Evolutionary conservation across 2,797 vertebrate genomes (phyloP), one percentile per base, ranked within the genome.

Genomic region (Pelodytes ibericus): DNA sequence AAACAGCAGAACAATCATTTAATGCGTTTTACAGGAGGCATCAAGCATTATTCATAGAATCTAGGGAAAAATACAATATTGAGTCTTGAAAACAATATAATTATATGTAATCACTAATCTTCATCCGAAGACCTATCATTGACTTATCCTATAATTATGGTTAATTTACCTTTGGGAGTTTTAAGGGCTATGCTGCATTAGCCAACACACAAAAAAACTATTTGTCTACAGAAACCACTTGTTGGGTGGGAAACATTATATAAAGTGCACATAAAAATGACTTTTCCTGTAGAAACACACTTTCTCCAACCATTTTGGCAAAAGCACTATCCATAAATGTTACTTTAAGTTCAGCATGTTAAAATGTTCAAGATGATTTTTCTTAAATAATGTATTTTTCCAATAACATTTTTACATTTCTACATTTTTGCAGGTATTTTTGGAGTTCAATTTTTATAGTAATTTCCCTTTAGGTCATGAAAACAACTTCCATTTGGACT

Each of bases 71-170:
- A 56, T 41, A 25, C 2, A 58, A 29, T 65, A 30, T 58, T 29
- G n/a, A 65, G 25, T 36, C 8, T 58, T 30, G n/a, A 58, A 74
- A 66, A 47, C 49, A 44, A 39, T 39, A 22, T 59, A 74, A 74
- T 66, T 20, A 74, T 31, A 65, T 25, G 65, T 58, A 74, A 65
- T 69, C 41, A 68, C 64, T 13, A 39, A n/a, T 76, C 31, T 22
- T 26, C 25, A 62, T 53, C 44, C 18, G 11, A 70, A 47, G 25
- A 65, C 53, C 72, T 61, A 49, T 75, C 39, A 68, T 67, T 67
- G 63, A 47, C 26, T 60, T 59, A 67, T 49, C 36, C 39, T 75
- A 33, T 67, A 75, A 67, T 67, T 75, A 75, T 15, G 41, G 25
- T 29, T 44, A 25, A 49, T 25, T 26, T 67, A 26, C 26, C 36